Base-by-base conservation (phyloP, 2,113 vertebrate species). In the Tupaia chinensis region DNA sequence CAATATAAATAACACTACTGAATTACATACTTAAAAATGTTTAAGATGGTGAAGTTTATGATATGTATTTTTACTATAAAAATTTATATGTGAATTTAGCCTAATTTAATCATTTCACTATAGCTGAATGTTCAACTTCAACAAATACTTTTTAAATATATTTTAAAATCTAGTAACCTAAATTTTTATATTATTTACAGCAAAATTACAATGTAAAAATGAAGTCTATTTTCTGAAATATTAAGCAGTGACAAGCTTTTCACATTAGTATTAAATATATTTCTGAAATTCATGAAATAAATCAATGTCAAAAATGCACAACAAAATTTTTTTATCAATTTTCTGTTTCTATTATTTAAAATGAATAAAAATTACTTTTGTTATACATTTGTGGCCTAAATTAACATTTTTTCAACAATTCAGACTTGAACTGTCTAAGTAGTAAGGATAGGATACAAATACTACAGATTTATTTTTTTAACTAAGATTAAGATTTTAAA, bases 321-420 rank as follows among this genome's bases (percentile, higher is more conserved):
- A 95, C 32, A 32, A 79, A 72, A 23, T 69, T 88, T 68, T 88
- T 70, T 32, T 91, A 73, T 65, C 93, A 56, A 78, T 76, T 88
- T 85, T 91, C 17, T 94, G 25, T 58, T 94, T 27, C 27, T 81
- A 86, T 87, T 90, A 84, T 74, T 88, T 89, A 80, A 97, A 94
- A 84, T 4, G 66, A 87, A 53, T 72, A 34, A 60, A 87, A 94
- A 87, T 93, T 7, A 79, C 74, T 91, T 92, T 27, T 83, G 61
- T 9, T 44, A 25, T 58, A 8, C 4, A 86, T 70, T 19, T 94
- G n/a, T 88, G 44, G 34, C 60, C 20, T 92, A 79, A 92, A 73
- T 95, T 80, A 94, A 91, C 69, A 83, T 73, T 74, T 76, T 76
- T 69, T 32, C 1, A 86, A 19, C 44, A 91, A 81, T 78, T 92